Evolutionary conservation across 2,888 invertebrate genomes (phyloP), one percentile per base, ranked within the genome.

Genomic region (Epiblema foenella): DNA sequence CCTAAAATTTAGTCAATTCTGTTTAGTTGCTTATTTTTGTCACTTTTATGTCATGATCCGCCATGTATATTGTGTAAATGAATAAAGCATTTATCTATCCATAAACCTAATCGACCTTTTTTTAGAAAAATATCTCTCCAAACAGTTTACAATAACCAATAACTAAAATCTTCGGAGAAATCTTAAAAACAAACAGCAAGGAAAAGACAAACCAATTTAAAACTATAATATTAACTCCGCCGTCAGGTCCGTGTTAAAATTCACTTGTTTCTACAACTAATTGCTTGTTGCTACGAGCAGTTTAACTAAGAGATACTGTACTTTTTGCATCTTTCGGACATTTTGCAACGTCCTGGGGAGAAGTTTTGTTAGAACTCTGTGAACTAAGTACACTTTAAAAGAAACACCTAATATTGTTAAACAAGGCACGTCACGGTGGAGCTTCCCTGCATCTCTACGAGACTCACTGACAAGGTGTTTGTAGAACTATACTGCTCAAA

Each of bases 361-460:
- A 71, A 71, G 51, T 62, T 71, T 51, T 33, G 59, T 54, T 60
- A 24, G 56, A 56, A 71, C 66, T 66, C 51, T 7, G 18, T n/a
- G 57, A 46, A 39, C 59, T 71, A 67, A 71, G 67, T 62, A 67
- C 70, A 71, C 49, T 71, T 71, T 71, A 69, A 65, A 69, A 75
- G 73, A 74, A 77, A 79, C 79, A 78, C 76, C 76, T 77, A 76
- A 76, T 73, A 70, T 73, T 71, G 76, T 74, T 75, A 78, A 77
- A 76, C 77, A 78, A 81, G 77, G 71, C 78, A 76, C 78, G 78
- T 77, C 77, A 75, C 74, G 77, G 78, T 79, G 79, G 79, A 77
- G 79, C 81, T 77, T 81, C 78, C 73, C 72, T 74, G 74, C 75
- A 75, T 78, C 77, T 76, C 79, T 78, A 73, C 42, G 56, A 9